Evolutionary conservation across 2,113 vertebrate species (phyloP).

Genomic region (Myrmecophaga tridactyla): DNA sequence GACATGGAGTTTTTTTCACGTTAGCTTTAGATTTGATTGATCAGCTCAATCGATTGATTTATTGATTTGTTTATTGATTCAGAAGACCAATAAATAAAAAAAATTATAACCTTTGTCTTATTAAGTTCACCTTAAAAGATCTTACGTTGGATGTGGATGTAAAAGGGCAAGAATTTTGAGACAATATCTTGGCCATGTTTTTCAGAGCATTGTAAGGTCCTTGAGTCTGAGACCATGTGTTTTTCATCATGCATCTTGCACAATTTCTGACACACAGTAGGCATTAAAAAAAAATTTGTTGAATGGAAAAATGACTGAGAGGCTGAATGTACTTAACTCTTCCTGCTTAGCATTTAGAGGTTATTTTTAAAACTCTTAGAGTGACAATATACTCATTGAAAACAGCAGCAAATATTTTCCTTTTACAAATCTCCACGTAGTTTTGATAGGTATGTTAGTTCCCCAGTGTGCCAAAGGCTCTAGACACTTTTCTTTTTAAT

Average conservation of each 20-base stretch:
- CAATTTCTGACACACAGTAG: conserved; percentile 68
- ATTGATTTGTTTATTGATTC: too few species aligned
- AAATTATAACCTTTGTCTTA: not conserved
- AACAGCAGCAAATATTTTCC: conserved; percentile 67
- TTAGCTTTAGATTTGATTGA: not conserved
- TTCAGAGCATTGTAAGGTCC: not conserved
- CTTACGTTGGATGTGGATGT: not conserved
- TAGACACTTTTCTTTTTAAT: not conserved
- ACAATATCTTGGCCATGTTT: not conserved
- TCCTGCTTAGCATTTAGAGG: conserved; percentile 28
- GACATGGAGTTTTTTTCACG: not conserved
- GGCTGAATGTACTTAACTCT: conserved; percentile 4
- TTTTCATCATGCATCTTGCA: conserved; percentile 38
- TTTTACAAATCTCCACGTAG: conserved; percentile 54
- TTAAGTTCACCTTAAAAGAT: not conserved
- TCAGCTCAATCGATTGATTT: too few species aligned
- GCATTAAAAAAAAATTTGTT: conserved; percentile 62
- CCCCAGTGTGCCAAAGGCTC: not conserved
- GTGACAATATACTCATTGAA: conserved; percentile 44
- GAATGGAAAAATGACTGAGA: conserved; percentile 51
- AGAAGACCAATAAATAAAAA: not conserved
- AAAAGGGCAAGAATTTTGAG: not conserved
- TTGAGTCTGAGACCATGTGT: not conserved
- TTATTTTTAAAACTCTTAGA: conserved; percentile 62
- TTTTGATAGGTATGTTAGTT: conserved; percentile 48